A percentile compares a stretch with the other conserved stretches of the same genome.
phyloP scores from a whole-genome alignment of 1,140 invertebrate species.

The Camponotus pennsylvanicus region DNA sequence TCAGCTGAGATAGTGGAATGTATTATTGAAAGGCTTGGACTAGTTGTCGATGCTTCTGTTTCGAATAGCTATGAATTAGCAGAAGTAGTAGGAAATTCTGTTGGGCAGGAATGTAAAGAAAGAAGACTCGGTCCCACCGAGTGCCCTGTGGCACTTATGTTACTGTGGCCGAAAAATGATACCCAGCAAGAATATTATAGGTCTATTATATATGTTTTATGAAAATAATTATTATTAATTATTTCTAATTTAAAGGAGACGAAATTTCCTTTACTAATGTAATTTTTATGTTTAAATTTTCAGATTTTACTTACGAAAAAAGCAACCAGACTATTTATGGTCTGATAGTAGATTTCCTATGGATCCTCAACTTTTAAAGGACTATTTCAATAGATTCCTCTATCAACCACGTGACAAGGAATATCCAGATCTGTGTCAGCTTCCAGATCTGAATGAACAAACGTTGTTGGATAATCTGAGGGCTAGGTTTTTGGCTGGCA shows the following conservation, averaged over 20 bases:
- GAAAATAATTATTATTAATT: slow-evolving; percentile 1
- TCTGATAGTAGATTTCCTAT: slow-evolving; percentile 93
- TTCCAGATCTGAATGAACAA: slow-evolving; percentile 97
- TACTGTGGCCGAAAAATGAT: slow-evolving; percentile 94
- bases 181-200: slow-evolving; percentile 87
- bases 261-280: neutral
- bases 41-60: slow-evolving; percentile 88
- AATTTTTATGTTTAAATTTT: slow-evolving; percentile 66
- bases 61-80: slow-evolving; percentile 94
- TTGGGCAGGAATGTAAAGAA: slow-evolving; percentile 96
- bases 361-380: slow-evolving; percentile 95
- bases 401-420: slow-evolving; percentile 96
- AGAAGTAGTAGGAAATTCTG: slow-evolving; percentile 94
- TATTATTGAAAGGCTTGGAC: slow-evolving; percentile 92
- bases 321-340: slow-evolving; percentile 93
- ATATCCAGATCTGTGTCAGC: slow-evolving; percentile 97
- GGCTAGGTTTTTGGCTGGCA: slow-evolving; percentile 95
- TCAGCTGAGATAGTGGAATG: slow-evolving; percentile 96
- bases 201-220: slow-evolving; percentile 74
- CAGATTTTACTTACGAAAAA: slow-evolving; percentile 94
- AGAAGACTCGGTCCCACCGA: slow-evolving; percentile 94
- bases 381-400: slow-evolving; percentile 96
- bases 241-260: neutral
- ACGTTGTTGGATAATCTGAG: slow-evolving; percentile 96
- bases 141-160: slow-evolving; percentile 96